These are phyloP conservation scores for Aricia agestis DNA, from an alignment of 1,140 invertebrate species.

Conservation along the genomic window DNA sequence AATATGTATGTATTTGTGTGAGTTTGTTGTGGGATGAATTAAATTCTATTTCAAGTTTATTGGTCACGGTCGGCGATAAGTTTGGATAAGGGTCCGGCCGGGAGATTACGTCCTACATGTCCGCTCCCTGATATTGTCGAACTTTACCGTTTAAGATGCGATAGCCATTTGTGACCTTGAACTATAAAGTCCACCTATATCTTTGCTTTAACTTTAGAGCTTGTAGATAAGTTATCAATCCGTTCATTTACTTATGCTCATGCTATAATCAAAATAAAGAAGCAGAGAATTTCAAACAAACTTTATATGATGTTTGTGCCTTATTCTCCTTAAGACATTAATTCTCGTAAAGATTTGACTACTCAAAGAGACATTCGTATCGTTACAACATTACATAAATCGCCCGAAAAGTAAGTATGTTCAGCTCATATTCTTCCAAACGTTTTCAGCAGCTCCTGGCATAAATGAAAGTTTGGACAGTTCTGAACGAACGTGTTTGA, in stretches of 20 bases:
- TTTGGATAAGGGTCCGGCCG: conserved; percentile 57
- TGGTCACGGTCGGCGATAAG: conserved; percentile 63
- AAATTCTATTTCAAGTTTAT: conserved; percentile 72
- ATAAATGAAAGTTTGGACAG: conserved; percentile 21
- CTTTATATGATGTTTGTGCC: too few species aligned
- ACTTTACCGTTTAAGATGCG: conserved; percentile 11
- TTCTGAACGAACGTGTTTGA: conserved; percentile 14
- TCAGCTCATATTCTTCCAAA: not conserved
- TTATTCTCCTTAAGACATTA: too few species aligned
- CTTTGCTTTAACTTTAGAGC: too few species aligned
- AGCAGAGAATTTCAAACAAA: too few species aligned
- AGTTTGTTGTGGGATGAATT: conserved; percentile 68
- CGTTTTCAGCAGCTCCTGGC: not conserved
- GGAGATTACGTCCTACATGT: conserved; percentile 32
- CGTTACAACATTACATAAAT: too few species aligned
- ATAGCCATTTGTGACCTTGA: conserved; percentile 23
- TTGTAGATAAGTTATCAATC: too few species aligned
- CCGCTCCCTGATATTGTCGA: not conserved
- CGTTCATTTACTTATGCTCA: too few species aligned
- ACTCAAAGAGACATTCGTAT: too few species aligned
- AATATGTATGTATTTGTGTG: conserved; percentile 72
- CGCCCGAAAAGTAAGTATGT: not conserved
- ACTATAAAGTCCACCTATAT: not conserved
- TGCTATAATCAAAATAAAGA: too few species aligned
- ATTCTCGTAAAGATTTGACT: too few species aligned